These are phyloP conservation scores for Eupithecia tripunctaria DNA, from an alignment of 2,888 invertebrate species.

Conservation along the genomic window DNA sequence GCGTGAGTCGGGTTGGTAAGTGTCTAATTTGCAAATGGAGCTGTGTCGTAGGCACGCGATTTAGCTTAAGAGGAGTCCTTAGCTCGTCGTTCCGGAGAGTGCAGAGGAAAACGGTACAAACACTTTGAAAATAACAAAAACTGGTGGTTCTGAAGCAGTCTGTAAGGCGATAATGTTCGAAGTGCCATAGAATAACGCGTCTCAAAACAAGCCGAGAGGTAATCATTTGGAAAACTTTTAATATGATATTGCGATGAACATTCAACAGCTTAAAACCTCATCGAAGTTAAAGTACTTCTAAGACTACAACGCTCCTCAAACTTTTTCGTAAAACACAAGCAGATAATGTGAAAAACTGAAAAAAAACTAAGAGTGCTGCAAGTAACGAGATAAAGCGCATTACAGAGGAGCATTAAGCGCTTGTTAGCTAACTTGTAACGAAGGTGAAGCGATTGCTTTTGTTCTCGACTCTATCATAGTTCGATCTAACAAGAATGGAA, in stretches of 20 bases:
- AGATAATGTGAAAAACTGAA: slow-evolving; percentile 12
- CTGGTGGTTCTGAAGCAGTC: slow-evolving; percentile 1
- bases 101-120: slow-evolving; percentile 54
- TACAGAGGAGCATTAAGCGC: slow-evolving; percentile 22
- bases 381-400: slow-evolving; percentile 27
- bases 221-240: background rate
- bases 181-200: background rate
- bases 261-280: slow-evolving; percentile 11
- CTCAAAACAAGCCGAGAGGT: background rate
- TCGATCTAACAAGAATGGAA: background rate
- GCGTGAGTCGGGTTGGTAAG: slow-evolving; percentile 46
- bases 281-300: background rate
- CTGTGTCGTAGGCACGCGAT: slow-evolving; percentile 77
- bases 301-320: slow-evolving; percentile 1
- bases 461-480: slow-evolving; percentile 23
- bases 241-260: background rate
- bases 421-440: slow-evolving; percentile 35
- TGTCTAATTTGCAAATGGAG: slow-evolving; percentile 82
- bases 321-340: slow-evolving; percentile 4
- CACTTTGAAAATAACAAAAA: slow-evolving; percentile 41
- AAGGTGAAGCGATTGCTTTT: slow-evolving; percentile 35
- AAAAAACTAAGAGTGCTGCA: slow-evolving; percentile 15
- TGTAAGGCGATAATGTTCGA: background rate
- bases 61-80: slow-evolving; percentile 76
- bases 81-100: slow-evolving; percentile 63